Evolutionary conservation across 2,797 vertebrate species (phyloP), one percentile per base, ranked within the genome.

Genomic region (Pangasius krempfi): DNA sequence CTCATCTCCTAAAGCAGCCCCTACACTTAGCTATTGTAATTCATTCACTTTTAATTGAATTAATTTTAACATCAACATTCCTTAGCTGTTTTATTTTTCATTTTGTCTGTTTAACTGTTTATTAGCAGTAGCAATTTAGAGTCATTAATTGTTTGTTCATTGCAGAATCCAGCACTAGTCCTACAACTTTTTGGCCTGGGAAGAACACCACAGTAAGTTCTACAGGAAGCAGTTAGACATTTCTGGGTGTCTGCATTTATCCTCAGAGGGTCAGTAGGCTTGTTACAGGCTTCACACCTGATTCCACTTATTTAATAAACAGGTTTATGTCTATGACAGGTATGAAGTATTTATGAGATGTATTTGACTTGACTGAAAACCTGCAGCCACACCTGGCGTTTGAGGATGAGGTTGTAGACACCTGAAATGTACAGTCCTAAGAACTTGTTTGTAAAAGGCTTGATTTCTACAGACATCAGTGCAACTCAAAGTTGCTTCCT

Each of bases 361-460:
- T 40, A 64, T 3, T n/a, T 64, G 33, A 33, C 10, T 44, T 47
- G 91, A 87, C 66, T 0, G 97, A 98, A 76, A 72, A 40, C 5
- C 6, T 73, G 37, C 7, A 30, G 75, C 47, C 22, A 44, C 25
- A 73, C 37, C 18, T 44, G 72, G 25, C 4, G 4, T 10, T 50
- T 76, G 10, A 47, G 10, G n/a, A 76, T 14, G 13, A n/a, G 25
- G 40, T 27, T 13, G 33, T 13, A 47, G 73, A 76, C 12, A 27
- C 8, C 25, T 50, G 25, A 76, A 47, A 8, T 47, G 47, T 47
- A 76, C 16, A 20, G 16, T 20, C 22, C 18, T 20, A 60, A 60
- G 20, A 22, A 60, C 56, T n/a, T 50, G 40, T 76, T 76, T 27
- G 73, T 27, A 50, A 76, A 44, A 76, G 10, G 73, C 25, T 76